A percentile compares a stretch with the other conserved stretches of the same genome.
These are phyloP conservation scores for Mesitornis unicolor DNA, from an alignment of 2,113 vertebrate genomes.

Conservation along the genomic window DNA sequence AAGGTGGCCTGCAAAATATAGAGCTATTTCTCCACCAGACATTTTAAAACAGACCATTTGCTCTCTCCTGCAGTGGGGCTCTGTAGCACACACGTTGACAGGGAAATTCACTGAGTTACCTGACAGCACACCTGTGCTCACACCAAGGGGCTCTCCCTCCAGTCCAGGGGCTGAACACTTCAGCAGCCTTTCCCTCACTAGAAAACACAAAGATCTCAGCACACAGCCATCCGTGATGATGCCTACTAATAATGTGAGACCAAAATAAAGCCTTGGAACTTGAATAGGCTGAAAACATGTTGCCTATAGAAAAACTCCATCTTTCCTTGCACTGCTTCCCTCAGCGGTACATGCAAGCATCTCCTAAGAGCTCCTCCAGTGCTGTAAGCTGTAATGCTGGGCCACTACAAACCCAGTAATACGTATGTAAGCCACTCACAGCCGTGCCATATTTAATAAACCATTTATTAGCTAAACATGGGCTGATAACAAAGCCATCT, in stretches of 20 bases:
- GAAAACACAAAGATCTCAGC: not conserved
- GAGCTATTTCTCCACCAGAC: not conserved
- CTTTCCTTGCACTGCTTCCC: not conserved
- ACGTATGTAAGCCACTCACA: constrained; percentile 31
- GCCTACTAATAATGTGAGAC: not conserved
- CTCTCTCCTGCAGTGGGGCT: not conserved
- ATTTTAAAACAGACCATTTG: not conserved
- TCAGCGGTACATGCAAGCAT: fast-evolving
- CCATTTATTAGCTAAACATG: constrained; percentile 43
- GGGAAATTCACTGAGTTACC: not conserved
- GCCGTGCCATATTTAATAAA: constrained; percentile 47
- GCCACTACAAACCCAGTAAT: not conserved
- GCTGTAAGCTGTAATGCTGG: not conserved
- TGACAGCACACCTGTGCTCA: not conserved
- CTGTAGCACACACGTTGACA: not conserved
- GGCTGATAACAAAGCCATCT: constrained; percentile 49
- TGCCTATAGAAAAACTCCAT: not conserved
- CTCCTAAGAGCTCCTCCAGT: not conserved
- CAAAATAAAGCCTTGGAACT: not conserved
- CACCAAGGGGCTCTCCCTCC: too few species aligned
- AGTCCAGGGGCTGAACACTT: fast-evolving
- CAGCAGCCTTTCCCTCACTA: fast-evolving
- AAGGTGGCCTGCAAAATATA: not conserved
- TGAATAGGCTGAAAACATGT: not conserved
- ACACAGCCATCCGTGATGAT: not conserved